Conservation (phyloP, 2,888 invertebrate genomes). For the Hirtodrosophila trivittata region DNA sequence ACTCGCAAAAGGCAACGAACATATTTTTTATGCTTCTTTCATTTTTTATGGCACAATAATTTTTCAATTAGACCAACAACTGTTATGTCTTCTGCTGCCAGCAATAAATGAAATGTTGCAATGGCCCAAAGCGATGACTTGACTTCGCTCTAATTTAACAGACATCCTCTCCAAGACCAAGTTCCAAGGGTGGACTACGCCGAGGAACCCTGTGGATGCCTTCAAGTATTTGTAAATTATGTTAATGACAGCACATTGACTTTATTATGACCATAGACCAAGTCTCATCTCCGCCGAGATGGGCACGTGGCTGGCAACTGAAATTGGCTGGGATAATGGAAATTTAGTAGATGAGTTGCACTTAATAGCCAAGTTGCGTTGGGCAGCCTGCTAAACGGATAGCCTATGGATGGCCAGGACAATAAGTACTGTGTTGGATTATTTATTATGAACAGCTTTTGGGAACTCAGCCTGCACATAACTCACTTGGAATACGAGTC, state of each 20-base stretch:
- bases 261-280: constrained; percentile 58
- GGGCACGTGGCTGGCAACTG: too few species aligned
- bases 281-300: constrained; percentile 1
- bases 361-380: not conserved
- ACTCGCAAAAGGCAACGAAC: constrained; percentile 47
- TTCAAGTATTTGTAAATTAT: constrained; percentile 75
- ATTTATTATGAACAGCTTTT: not conserved
- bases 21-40: constrained; percentile 69
- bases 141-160: constrained; percentile 49
- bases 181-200: not conserved
- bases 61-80: constrained; percentile 73
- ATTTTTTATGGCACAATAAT: constrained; percentile 79
- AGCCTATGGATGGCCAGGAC: not conserved
- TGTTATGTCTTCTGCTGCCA: constrained; percentile 58
- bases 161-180: constrained; percentile 33
- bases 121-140: constrained; percentile 29
- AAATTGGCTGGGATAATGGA: constrained; percentile 18
- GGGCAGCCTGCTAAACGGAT: not conserved
- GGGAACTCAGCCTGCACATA: not conserved
- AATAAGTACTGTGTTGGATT: not conserved
- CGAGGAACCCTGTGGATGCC: constrained; percentile 14
- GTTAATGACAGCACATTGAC: constrained; percentile 77
- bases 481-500: not conserved
- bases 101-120: constrained; percentile 76
- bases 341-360: constrained; percentile 15